A percentile compares a stretch with the other conserved stretches of the same genome.
Conservation (phyloP, 2,888 invertebrate genomes). For the Ptilodon capucinus region DNA sequence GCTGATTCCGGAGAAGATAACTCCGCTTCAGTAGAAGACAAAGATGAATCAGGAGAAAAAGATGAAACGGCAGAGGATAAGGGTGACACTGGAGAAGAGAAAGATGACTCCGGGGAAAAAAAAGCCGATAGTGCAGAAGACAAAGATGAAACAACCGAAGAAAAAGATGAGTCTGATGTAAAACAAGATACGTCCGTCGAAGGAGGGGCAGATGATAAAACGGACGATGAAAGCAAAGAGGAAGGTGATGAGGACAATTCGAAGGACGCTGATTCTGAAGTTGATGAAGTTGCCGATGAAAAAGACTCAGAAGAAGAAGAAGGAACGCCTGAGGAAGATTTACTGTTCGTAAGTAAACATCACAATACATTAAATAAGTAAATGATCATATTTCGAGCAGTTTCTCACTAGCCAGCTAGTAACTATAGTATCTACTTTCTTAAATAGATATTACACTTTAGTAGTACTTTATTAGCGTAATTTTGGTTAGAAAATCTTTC, state of each 20-base stretch:
- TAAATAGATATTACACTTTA: too few species aligned
- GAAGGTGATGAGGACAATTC: slow-evolving; percentile 38
- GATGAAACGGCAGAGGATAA: slow-evolving; percentile 38
- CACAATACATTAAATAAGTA: slow-evolving; percentile 1
- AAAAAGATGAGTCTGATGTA: slow-evolving; percentile 44
- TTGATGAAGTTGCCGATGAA: slow-evolving; percentile 38
- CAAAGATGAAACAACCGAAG: slow-evolving; percentile 54
- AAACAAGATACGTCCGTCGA: slow-evolving; percentile 42
- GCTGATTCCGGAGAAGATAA: slow-evolving; percentile 52
- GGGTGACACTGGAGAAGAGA: slow-evolving; percentile 52
- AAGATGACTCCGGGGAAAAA: slow-evolving; percentile 61
- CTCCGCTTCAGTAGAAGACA: slow-evolving; percentile 40
- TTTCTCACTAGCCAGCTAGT: background rate
- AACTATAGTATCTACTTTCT: too few species aligned
- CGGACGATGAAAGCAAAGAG: slow-evolving; percentile 26
- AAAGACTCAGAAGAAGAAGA: slow-evolving; percentile 52
- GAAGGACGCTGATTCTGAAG: slow-evolving; percentile 39
- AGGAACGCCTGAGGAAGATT: slow-evolving; percentile 85
- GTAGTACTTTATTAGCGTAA: too few species aligned
- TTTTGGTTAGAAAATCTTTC: too few species aligned
- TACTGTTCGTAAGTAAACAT: slow-evolving; percentile 78
- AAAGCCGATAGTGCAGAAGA: slow-evolving; percentile 54
- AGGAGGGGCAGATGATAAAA: slow-evolving; percentile 34
- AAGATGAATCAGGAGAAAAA: slow-evolving; percentile 33
- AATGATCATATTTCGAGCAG: background rate